phyloP scores from a whole-genome alignment of 2,113 vertebrate genomes.

The Notechis scutatus region DNA sequence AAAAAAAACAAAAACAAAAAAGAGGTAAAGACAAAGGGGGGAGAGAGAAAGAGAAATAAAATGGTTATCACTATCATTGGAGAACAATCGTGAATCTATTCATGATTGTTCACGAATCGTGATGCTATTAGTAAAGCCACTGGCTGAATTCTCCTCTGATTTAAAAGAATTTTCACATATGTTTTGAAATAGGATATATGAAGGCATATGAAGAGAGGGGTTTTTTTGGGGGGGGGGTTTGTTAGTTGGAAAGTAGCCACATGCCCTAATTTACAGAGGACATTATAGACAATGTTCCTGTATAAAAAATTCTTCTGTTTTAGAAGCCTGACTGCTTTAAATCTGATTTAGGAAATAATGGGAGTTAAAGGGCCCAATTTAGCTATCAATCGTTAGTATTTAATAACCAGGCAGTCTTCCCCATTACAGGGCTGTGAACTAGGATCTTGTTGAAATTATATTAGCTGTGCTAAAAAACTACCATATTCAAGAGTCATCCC shows the following conservation, averaged over 20 bases:
- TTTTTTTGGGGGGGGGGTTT: neutral
- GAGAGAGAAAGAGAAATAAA: conserved; percentile 56
- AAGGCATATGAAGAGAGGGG: neutral
- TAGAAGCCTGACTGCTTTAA: neutral
- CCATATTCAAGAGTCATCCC: too few species aligned
- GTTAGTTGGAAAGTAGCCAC: neutral
- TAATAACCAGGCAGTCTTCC: neutral
- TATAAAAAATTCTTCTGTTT: neutral
- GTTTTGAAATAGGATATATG: neutral
- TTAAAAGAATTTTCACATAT: neutral
- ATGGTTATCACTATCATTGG: conserved; percentile 33
- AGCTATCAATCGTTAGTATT: neutral
- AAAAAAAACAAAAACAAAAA: conserved; percentile 48
- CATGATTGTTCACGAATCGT: too few species aligned
- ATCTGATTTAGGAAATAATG: neutral
- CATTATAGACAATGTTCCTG: neutral
- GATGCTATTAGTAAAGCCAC: neutral
- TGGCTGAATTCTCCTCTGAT: neutral
- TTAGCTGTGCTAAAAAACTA: neutral
- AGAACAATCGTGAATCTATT: neutral
- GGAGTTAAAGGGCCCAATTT: neutral
- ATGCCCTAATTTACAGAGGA: neutral
- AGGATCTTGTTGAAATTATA: neutral
- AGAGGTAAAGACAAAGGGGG: conserved; percentile 54
- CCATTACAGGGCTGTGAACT: neutral